Percentiles rank a stretch among this genome's conserved stretches.
Evolutionary conservation across 2,888 invertebrate genomes (phyloP).

Genomic region (Lithophane ornitopus): DNA sequence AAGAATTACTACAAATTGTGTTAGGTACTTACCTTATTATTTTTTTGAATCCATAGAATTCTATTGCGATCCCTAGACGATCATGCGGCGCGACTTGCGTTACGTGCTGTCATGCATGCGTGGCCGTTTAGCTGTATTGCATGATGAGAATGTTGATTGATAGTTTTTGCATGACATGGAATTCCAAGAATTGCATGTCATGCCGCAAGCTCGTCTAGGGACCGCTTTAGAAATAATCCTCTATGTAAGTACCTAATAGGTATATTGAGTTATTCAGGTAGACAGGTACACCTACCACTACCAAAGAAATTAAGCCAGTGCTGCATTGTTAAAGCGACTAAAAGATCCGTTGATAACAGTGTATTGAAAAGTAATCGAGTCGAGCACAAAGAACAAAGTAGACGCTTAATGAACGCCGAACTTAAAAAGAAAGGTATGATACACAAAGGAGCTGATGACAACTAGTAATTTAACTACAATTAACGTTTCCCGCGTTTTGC

Average conservation of each 20-base stretch:
- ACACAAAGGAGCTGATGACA: slow-evolving; percentile 35
- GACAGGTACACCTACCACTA: neutral
- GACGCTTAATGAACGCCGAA: slow-evolving; percentile 35
- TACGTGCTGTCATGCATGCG: too few species aligned
- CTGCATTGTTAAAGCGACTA: slow-evolving; percentile 13
- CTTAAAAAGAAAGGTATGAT: slow-evolving; percentile 36
- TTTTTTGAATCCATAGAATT: neutral
- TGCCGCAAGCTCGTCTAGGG: too few species aligned
- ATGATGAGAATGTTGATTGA: too few species aligned
- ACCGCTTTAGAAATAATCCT: neutral
- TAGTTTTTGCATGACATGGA: too few species aligned
- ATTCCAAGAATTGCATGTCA: too few species aligned
- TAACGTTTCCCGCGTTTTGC: slow-evolving; percentile 19
- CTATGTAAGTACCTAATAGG: neutral
- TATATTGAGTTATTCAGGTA: neutral
- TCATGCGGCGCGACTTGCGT: too few species aligned
- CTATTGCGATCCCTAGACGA: too few species aligned
- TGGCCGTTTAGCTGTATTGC: too few species aligned
- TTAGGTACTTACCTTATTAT: too few species aligned
- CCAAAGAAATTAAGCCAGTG: neutral
- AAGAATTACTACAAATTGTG: neutral
- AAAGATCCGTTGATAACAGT: slow-evolving; percentile 28
- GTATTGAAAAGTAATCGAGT: slow-evolving; percentile 42
- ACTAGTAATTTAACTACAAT: slow-evolving; percentile 30
- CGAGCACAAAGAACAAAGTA: slow-evolving; percentile 30